Conservation (phyloP, 2,888 invertebrate species). For the Cacoxenus indagator region DNA sequence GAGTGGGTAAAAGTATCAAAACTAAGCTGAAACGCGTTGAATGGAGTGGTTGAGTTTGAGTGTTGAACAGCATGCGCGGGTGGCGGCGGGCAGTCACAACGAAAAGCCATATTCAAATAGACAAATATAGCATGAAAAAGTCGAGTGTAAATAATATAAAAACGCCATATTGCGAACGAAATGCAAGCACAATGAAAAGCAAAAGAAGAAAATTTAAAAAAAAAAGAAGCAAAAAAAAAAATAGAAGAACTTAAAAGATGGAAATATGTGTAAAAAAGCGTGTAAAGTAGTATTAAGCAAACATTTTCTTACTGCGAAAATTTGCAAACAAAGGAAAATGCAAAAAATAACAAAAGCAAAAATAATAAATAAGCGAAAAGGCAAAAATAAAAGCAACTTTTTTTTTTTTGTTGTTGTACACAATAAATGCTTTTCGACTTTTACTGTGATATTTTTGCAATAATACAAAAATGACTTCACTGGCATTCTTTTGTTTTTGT, state of each 20-base stretch:
- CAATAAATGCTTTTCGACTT: background rate
- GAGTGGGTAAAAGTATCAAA: background rate
- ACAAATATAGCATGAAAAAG: slow-evolving; percentile 20
- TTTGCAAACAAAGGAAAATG: slow-evolving; percentile 11
- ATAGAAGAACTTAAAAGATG: no score
- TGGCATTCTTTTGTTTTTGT: background rate
- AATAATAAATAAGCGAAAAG: background rate
- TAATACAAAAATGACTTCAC: slow-evolving; percentile 6
- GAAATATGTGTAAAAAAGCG: slow-evolving; percentile 1
- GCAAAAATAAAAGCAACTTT: background rate
- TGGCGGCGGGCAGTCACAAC: slow-evolving; percentile 36
- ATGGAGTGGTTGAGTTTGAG: no score
- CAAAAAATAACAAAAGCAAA: background rate
- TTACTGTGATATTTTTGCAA: slow-evolving; percentile 12
- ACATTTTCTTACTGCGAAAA: slow-evolving; percentile 3
- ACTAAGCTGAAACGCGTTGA: no score
- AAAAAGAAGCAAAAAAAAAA: slow-evolving; percentile 39
- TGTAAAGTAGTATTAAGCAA: background rate
- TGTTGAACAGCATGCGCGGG: background rate
- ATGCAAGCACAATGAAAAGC: slow-evolving; percentile 20
- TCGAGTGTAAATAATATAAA: slow-evolving; percentile 3
- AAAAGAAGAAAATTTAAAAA: slow-evolving; percentile 16
- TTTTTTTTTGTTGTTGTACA: background rate
- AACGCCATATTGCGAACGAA: slow-evolving; percentile 2
- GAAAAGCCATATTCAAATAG: slow-evolving; percentile 55